Conservation (phyloP, 2,888 invertebrate genomes). For the Lomographa bimaculata region DNA sequence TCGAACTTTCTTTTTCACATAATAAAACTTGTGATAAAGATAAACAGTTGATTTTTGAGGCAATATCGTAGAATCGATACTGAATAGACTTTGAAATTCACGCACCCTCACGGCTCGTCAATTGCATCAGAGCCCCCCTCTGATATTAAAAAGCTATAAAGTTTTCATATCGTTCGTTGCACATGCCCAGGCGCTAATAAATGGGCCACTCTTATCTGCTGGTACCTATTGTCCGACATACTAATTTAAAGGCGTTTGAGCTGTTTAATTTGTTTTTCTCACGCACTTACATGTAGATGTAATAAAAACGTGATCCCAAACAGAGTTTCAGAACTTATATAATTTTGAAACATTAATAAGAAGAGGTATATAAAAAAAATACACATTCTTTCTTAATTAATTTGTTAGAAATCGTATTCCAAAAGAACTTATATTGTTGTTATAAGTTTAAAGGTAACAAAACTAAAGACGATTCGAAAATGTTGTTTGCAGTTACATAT, state of each 20-base stretch:
- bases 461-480: too few species aligned
- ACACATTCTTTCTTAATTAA: too few species aligned
- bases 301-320: too few species aligned
- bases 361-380: too few species aligned
- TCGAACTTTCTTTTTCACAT: background rate
- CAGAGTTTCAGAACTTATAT: too few species aligned
- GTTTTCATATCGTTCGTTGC: conserved; percentile 12
- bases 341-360: too few species aligned
- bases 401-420: too few species aligned
- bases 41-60: conserved; percentile 7
- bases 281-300: too few species aligned
- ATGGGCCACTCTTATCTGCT: conserved; percentile 6
- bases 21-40: conserved; percentile 6
- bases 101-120: conserved; percentile 10
- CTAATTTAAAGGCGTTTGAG: background rate
- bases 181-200: conserved; percentile 1
- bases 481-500: too few species aligned
- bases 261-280: background rate
- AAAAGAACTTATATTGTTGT: too few species aligned
- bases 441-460: too few species aligned
- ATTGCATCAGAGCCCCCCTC: conserved; percentile 7
- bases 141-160: conserved; percentile 19
- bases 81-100: conserved; percentile 16
- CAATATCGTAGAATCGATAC: conserved; percentile 11
- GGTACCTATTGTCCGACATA: conserved; percentile 3